A percentile compares a stretch with the other conserved stretches of the same genome.
Evolutionary conservation across 1,140 invertebrate species (phyloP).

Genomic region (Apis cerana): DNA sequence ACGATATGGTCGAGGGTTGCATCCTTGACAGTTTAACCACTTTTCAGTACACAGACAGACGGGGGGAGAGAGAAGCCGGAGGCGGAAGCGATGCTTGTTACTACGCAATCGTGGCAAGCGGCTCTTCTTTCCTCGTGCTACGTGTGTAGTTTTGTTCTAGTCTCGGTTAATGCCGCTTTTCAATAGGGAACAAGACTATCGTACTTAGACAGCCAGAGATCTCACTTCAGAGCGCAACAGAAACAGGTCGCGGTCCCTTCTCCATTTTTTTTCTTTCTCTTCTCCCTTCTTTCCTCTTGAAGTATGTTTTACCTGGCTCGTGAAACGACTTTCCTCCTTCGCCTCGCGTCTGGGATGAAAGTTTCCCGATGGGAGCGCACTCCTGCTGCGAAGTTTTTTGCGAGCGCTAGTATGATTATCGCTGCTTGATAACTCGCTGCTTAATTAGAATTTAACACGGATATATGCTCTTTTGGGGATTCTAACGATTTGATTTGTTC

Average conservation of each 20-base stretch:
- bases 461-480: neutral
- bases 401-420: neutral
- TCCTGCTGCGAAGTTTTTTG: neutral
- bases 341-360: neutral
- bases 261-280: neutral
- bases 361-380: neutral
- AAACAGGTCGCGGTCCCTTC: neutral
- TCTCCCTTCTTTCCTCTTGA: neutral
- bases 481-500: neutral
- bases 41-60: slow-evolving; percentile 13
- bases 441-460: neutral
- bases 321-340: slow-evolving; percentile 9
- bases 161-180: slow-evolving; percentile 35
- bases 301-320: slow-evolving; percentile 8
- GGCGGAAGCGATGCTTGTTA: slow-evolving; percentile 29
- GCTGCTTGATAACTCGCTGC: neutral
- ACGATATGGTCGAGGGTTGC: slow-evolving; percentile 10
- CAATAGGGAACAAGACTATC: slow-evolving; percentile 39
- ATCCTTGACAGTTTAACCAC: slow-evolving; percentile 46
- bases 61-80: neutral
- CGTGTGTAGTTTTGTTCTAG: slow-evolving; percentile 20
- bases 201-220: slow-evolving; percentile 27
- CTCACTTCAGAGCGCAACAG: slow-evolving; percentile 28
- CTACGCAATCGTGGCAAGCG: slow-evolving; percentile 32
- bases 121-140: neutral